These are phyloP conservation scores for Acromyrmex heyeri DNA, from an alignment of 1,140 invertebrate genomes.

Conservation along the genomic window DNA sequence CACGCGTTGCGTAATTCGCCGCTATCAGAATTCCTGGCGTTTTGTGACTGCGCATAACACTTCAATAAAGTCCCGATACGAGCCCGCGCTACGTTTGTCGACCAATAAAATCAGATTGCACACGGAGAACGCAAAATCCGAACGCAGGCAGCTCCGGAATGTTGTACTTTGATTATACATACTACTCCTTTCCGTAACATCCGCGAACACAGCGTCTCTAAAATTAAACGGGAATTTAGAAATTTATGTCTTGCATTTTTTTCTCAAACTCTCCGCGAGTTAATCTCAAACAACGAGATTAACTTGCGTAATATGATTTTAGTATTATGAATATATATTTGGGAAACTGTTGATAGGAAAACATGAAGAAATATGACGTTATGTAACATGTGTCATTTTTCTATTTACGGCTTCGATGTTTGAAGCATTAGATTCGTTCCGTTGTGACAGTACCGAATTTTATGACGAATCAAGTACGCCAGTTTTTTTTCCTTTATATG, in stretches of 20 bases:
- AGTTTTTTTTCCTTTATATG: constrained; percentile 32
- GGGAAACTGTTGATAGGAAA: too few species aligned
- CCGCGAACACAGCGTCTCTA: not conserved
- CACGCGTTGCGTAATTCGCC: constrained; percentile 36
- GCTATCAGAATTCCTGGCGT: constrained; percentile 28
- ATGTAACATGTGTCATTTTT: constrained; percentile 29
- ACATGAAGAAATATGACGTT: not conserved
- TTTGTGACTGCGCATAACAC: constrained; percentile 32
- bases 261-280: not conserved
- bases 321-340: not conserved
- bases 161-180: constrained; percentile 20
- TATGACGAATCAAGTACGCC: constrained; percentile 60
- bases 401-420: not conserved
- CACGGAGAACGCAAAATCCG: constrained; percentile 23
- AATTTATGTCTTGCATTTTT: not conserved
- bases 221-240: constrained; percentile 16
- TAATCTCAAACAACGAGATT: not conserved
- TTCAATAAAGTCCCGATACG: constrained; percentile 25
- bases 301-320: not conserved
- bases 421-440: constrained; percentile 37
- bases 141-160: constrained; percentile 2
- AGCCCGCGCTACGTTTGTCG: constrained; percentile 35
- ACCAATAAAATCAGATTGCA: constrained; percentile 54
- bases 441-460: constrained; percentile 63
- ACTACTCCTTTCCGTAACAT: constrained; percentile 2